Evolutionary conservation across 2,888 invertebrate species (phyloP), one percentile per base, ranked within the genome.

Genomic region (Lottia scabra): DNA sequence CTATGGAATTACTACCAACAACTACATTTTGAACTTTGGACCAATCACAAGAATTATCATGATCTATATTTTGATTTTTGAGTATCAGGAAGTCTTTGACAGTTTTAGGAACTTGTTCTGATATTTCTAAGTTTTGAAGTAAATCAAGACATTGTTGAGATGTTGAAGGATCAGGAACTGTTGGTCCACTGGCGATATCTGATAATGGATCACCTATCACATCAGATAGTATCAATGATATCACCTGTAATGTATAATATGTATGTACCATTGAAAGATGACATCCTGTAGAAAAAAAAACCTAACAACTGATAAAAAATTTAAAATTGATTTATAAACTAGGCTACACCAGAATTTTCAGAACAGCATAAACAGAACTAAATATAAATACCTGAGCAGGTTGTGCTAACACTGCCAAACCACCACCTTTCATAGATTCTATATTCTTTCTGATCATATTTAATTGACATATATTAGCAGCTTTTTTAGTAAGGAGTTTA

Each of bases 101-200:
- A 72, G 92, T 91, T 38, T 84, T 73, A 10, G 94, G 92, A 48
- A 94, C 81, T 68, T 90, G 78, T 13, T 92, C 87, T 81, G 90
- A 90, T 45, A 89, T 67, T 16, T 80, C 70, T 83, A 94, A 95
- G 86, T 94, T 94, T 70, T 92, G 90, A 27, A 98, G 88, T 69
- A 98, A 91, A 27, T 92, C 89, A 10, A 92, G 84, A 0, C 95
- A 93, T 78, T 91, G 90, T 46, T 85, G 78, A 12, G 87, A 80
- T 2, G 91, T 85, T 13, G 90, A 77, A 87, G 71, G 80, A 84
- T 93, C 92, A 75, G 91, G 90, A 12, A 93, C 92, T 0, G 99
- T 99, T 0, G 99, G 98, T 0, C 98, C 99, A 92, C 97, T 96
- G 3, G 98, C 98, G 87, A 99, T 97, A 62, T 95, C 91, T 83